phyloP scores from a whole-genome alignment of 2,888 invertebrate species.

The Amaurobius ferox region DNA sequence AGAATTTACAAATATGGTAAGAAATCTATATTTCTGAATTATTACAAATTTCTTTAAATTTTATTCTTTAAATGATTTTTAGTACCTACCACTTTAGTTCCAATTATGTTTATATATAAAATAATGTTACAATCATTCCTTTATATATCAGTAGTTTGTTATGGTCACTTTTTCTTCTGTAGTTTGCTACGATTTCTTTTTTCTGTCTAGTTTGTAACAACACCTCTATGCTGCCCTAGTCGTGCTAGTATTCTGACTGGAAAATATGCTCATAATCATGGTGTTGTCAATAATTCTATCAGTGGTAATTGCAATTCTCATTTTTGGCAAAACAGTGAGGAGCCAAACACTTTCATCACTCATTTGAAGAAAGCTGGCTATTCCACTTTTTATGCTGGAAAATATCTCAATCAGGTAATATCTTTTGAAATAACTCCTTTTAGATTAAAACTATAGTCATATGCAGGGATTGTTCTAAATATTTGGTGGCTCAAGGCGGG shows the following conservation, averaged over 20 bases:
- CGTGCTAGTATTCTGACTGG: constrained; percentile 91
- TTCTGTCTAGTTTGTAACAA: constrained; percentile 85
- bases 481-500: too few species aligned
- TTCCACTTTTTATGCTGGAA: constrained; percentile 93
- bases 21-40: constrained; percentile 76
- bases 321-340: constrained; percentile 83
- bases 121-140: not conserved
- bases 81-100: not conserved
- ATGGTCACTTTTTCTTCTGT: not conserved
- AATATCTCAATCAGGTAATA: constrained; percentile 91
- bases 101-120: not conserved
- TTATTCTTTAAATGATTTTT: not conserved
- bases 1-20: constrained; percentile 86
- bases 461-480: too few species aligned
- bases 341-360: constrained; percentile 84
- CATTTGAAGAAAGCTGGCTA: constrained; percentile 84
- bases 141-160: not conserved
- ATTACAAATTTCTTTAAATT: too few species aligned
- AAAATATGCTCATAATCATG: constrained; percentile 88
- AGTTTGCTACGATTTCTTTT: not conserved
- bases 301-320: constrained; percentile 86
- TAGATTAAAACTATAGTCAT: too few species aligned
- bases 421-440: not conserved
- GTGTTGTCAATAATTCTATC: constrained; percentile 86
- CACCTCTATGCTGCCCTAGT: constrained; percentile 93